Base-by-base conservation (phyloP, 2,797 vertebrate genomes). In the Artibeus lituratus region DNA sequence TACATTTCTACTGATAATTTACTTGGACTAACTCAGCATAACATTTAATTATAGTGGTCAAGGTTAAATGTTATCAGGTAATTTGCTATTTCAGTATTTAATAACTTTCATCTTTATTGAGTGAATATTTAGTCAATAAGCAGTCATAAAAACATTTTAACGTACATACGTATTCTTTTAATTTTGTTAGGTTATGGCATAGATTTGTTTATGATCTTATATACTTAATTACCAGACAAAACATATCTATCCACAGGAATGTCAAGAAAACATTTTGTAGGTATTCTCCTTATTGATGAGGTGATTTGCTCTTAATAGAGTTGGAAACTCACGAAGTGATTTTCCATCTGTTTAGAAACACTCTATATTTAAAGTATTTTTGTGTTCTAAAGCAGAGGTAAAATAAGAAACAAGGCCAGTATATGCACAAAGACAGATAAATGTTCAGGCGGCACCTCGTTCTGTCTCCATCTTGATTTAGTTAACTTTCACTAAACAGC, bases 401-500 rank as follows among this genome's bases (percentile, higher is more conserved):
- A 77, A 87, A 94, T 42, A 69, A 69, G 51, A 62, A 42, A 35
- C 14, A 39, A 10, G 2, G 10, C 29, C 44, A 57, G 22, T 26
- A 0, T 26, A 26, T n/a, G 65, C 69, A 35, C 49, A 69, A 14
- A 85, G 82, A 69, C 24, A 90, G 84, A 87, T 80, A 82, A 87
- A 26, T 47, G 10, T 29, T 42, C 29, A 69, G 19, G 42, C 0
- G 1, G 14, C n/a, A 69, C 47, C 86, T 92, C 57, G 10, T 37
- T 91, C 81, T 91, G 39, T 84, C 57, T 80, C 86, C 87, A 90
- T 94, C 92, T 97, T 90, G 88, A 96, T 92, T 80, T 73, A 59
- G 78, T 93, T 96, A 95, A 94, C 92, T 97, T 97, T 95, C 95
- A 87, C 95, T 95, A 35, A 70, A 67, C 76, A 51, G 55, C 21